Conservation (phyloP, 2,888 invertebrate species). For the Pseudococcus jackbeardsleyi region DNA sequence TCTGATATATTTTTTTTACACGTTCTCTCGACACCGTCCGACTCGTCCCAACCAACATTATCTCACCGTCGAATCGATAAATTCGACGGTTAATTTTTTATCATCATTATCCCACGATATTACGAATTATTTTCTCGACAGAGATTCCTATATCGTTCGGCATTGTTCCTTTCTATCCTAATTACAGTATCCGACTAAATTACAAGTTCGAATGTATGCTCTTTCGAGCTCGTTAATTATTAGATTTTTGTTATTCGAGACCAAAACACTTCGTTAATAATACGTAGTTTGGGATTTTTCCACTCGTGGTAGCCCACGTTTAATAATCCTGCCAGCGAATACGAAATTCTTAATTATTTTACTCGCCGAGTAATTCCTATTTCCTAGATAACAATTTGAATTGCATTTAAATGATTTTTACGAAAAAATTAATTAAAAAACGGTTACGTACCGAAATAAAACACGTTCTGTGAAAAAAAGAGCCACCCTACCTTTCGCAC, state of each 20-base stretch:
- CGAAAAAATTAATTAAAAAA: conserved; percentile 36
- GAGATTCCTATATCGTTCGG: neutral
- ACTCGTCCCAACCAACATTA: neutral
- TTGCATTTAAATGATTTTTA: conserved; percentile 13
- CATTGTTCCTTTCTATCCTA: neutral
- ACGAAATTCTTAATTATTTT: conserved; percentile 36
- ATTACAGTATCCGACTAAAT: neutral
- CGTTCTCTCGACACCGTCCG: neutral
- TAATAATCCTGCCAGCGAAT: neutral
- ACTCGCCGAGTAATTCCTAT: neutral
- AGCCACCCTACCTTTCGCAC: neutral
- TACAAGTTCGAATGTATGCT: too few species aligned
- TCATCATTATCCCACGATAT: neutral
- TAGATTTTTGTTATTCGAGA: too few species aligned
- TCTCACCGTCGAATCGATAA: neutral
- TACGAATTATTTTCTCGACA: neutral
- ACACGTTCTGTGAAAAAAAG: neutral
- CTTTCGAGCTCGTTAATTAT: too few species aligned
- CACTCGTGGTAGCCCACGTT: too few species aligned
- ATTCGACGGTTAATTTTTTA: conserved; percentile 15
- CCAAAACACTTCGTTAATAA: too few species aligned
- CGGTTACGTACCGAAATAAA: neutral
- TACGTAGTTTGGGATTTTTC: too few species aligned
- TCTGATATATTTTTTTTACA: conserved; percentile 18
- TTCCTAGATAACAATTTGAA: conserved; percentile 21